These are phyloP conservation scores for Takifugu flavidus DNA, from an alignment of 2,113 vertebrate genomes.

Conservation along the genomic window DNA sequence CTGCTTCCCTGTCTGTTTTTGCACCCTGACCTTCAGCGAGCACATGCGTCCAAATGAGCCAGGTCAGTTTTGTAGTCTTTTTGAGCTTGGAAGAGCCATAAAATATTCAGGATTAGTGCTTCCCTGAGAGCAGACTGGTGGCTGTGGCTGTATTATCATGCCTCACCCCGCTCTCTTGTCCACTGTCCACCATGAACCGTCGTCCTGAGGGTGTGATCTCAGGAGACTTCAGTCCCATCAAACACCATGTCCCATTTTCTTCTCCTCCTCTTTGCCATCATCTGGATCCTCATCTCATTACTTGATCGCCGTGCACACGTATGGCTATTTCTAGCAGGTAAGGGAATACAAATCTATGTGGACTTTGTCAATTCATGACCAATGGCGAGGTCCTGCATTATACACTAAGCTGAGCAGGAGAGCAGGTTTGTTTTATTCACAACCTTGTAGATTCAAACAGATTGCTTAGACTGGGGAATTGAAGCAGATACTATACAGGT, in stretches of 20 bases:
- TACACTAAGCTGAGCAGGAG: constrained; percentile 73
- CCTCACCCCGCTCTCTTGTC: constrained; percentile 50
- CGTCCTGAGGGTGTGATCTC: constrained; percentile 19
- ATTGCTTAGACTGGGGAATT: constrained; percentile 71
- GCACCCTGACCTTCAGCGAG: constrained; percentile 78
- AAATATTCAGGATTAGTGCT: constrained; percentile 93
- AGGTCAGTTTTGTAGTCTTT: constrained; percentile 88
- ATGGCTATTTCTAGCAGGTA: constrained; percentile 69
- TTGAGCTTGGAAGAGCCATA: constrained; percentile 94
- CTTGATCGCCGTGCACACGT: constrained; percentile 29
- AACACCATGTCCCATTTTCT: constrained; percentile 55
- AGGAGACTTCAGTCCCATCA: constrained; percentile 20
- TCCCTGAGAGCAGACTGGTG: constrained; percentile 94
- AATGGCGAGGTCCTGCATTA: constrained; percentile 76
- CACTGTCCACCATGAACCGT: constrained; percentile 46
- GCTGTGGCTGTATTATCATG: constrained; percentile 91
- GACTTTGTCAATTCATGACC: constrained; percentile 77
- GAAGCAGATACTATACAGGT: constrained; percentile 69
- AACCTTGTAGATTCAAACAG: constrained; percentile 72
- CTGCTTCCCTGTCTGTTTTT: too few relatives aligned
- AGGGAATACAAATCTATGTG: constrained; percentile 64
- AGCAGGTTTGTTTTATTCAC: constrained; percentile 77
- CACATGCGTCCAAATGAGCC: constrained; percentile 61
- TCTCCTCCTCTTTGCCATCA: constrained; percentile 32
- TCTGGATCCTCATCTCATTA: constrained; percentile 44